Conservation (phyloP, 2,888 invertebrate genomes). For the Epistrophella euchroma region DNA sequence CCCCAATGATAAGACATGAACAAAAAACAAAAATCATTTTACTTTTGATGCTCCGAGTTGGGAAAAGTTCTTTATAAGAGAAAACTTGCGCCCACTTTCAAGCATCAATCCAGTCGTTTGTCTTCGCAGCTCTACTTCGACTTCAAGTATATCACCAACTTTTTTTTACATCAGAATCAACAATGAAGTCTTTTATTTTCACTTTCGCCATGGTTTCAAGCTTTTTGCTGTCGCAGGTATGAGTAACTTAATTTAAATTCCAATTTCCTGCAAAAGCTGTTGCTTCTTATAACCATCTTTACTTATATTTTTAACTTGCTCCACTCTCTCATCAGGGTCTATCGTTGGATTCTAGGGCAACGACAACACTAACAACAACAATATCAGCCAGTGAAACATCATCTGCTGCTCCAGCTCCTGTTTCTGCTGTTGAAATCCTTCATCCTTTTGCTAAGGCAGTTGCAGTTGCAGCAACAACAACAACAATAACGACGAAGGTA, state of each 20-base stretch:
- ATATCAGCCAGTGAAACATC: constrained; percentile 13
- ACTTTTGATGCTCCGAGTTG: constrained; percentile 11
- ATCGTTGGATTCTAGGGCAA: constrained; percentile 1
- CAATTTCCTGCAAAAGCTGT: constrained; percentile 62
- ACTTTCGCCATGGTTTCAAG: constrained; percentile 62
- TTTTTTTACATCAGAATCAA: constrained; percentile 15
- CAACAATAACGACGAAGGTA: constrained; percentile 17
- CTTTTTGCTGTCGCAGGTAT: constrained; percentile 63
- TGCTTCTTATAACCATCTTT: constrained; percentile 36
- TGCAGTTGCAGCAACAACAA: constrained; percentile 1
- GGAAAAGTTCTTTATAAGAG: constrained; percentile 62
- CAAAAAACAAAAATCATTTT: neutral
- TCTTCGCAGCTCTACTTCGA: neutral
- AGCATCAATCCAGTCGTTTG: constrained; percentile 53
- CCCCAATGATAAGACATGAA: constrained; percentile 39
- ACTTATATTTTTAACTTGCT: constrained; percentile 20
- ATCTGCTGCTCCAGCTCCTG: neutral
- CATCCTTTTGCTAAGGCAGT: constrained; percentile 26
- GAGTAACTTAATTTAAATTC: constrained; percentile 73
- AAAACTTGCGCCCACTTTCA: constrained; percentile 40
- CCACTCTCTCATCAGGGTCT: constrained; percentile 22
- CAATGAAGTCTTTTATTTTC: constrained; percentile 67
- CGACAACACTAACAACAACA: neutral
- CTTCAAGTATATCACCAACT: neutral
- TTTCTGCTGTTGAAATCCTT: constrained; percentile 10